A percentile compares a stretch with the other conserved stretches of the same genome.
phyloP scores from a whole-genome alignment of 2,113 vertebrate genomes.

The Eurypyga helias region DNA sequence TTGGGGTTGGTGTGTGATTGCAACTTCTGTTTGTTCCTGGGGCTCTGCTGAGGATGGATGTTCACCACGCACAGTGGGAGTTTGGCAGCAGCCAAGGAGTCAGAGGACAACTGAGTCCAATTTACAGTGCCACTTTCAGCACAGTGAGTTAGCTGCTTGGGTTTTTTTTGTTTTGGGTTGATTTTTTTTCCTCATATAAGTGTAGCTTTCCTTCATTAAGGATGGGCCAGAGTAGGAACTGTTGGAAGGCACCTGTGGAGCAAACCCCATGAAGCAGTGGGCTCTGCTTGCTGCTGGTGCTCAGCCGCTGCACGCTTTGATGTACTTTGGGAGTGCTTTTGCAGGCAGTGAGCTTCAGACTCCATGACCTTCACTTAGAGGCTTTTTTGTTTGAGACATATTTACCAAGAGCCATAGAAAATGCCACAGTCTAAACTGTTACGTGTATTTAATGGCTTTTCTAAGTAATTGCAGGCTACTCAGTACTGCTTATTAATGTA shows the following conservation, averaged over 20 bases:
- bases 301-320: accelerated
- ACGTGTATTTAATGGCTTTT: not conserved
- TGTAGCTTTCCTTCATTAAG: not conserved
- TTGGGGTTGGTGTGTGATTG: not conserved
- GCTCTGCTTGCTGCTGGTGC: not conserved
- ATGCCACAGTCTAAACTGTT: not conserved
- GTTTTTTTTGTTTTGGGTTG: not conserved
- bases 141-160: not conserved
- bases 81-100: not conserved
- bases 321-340: not conserved
- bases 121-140: not conserved
- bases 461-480: not conserved
- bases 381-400: not conserved
- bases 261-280: not conserved
- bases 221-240: not conserved
- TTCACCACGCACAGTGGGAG: not conserved
- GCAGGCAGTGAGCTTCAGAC: not conserved
- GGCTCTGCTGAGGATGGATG: not conserved
- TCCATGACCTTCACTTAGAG: not conserved
- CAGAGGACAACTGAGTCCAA: not conserved
- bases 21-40: not conserved
- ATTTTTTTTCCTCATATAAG: not conserved
- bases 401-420: not conserved
- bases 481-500: not conserved
- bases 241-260: not conserved